Evolutionary conservation across 2,113 vertebrate species (phyloP).

Genomic region (Lathamus discolor): DNA sequence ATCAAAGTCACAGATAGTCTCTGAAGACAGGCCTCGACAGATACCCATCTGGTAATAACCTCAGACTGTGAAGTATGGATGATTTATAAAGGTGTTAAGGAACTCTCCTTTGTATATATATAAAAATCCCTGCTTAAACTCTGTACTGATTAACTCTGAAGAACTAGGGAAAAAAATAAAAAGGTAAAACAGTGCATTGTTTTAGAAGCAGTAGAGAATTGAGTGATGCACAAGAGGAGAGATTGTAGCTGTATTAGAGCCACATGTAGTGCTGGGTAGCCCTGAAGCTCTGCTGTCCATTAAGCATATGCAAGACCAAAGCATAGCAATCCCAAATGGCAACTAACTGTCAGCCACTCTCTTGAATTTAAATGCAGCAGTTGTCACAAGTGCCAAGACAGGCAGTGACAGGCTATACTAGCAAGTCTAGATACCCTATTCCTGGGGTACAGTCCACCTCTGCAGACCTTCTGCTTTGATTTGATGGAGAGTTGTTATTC

Average conservation of each 20-base stretch:
- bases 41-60: slow-evolving; percentile 45
- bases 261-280: not conserved
- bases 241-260: not conserved
- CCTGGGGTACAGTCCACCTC: not conserved
- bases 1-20: slow-evolving; percentile 48
- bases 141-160: not conserved
- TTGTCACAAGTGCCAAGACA: not conserved
- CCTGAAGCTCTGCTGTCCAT: not conserved
- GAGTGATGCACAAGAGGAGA: not conserved
- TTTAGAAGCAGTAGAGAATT: not conserved
- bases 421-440: not conserved
- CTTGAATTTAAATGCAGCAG: not conserved
- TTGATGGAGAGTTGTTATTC: not conserved
- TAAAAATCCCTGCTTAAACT: not conserved
- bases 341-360: not conserved
- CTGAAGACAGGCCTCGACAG: slow-evolving; percentile 10
- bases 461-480: not conserved
- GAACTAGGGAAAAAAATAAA: not conserved
- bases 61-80: not conserved
- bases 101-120: not conserved
- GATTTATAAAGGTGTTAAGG: slow-evolving; percentile 27
- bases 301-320: not conserved
- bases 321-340: not conserved
- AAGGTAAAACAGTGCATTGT: not conserved
- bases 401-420: not conserved